Evolutionary conservation across 2,888 invertebrate species (phyloP).

Genomic region (Prosopocoilus inquinatus): DNA sequence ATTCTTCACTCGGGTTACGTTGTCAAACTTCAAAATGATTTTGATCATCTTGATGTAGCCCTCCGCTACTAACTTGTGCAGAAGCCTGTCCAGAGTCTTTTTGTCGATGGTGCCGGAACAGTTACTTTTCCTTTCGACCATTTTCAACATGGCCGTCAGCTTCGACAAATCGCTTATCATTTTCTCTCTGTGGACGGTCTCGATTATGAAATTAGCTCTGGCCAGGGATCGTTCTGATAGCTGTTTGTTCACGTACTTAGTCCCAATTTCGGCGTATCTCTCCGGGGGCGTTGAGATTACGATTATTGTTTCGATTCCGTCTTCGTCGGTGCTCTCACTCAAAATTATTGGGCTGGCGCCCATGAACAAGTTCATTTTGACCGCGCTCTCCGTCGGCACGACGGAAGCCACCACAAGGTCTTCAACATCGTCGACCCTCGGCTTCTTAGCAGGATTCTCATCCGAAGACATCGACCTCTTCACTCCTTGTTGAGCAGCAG

Average conservation of each 20-base stretch:
- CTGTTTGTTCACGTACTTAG: conserved; percentile 13
- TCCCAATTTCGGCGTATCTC: conserved; percentile 11
- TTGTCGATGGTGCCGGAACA: conserved; percentile 59
- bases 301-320: conserved; percentile 44
- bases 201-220: conserved; percentile 63
- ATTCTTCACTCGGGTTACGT: conserved; percentile 50
- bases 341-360: conserved; percentile 34
- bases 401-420: background rate
- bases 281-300: conserved; percentile 39
- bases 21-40: conserved; percentile 51
- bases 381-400: background rate
- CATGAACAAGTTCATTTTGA: conserved; percentile 36
- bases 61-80: conserved; percentile 52
- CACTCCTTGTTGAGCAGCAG: conserved; percentile 1
- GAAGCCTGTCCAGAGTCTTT: conserved; percentile 62
- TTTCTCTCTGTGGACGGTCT: conserved; percentile 58
- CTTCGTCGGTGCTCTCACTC: conserved; percentile 32
- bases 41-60: conserved; percentile 58
- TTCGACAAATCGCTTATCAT: conserved; percentile 58
- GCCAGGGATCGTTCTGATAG: conserved; percentile 52
- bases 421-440: too few relatives aligned
- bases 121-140: conserved; percentile 47
- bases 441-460: background rate
- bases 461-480: background rate
- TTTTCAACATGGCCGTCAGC: conserved; percentile 53